These are phyloP conservation scores for Ptiloglossa arizonensis DNA, from an alignment of 1,140 invertebrate species.

Conservation along the genomic window DNA sequence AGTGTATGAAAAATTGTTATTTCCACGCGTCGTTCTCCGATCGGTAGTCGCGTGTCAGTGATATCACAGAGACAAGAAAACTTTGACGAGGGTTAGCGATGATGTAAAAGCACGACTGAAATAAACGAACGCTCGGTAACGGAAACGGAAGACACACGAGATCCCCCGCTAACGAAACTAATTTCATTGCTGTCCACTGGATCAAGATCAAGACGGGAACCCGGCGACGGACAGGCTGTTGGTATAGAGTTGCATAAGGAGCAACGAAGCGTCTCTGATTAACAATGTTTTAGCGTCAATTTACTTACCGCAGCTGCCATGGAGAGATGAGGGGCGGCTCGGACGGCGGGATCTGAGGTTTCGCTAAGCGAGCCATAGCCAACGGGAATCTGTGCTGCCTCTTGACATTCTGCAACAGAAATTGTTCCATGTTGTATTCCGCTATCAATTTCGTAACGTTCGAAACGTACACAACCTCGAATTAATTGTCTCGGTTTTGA, in stretches of 20 bases:
- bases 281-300: constrained; percentile 49
- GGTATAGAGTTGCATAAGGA: constrained; percentile 34
- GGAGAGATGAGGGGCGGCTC: constrained; percentile 67
- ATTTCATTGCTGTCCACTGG: constrained; percentile 40
- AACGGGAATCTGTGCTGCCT: constrained; percentile 60
- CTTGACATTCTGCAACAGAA: constrained; percentile 72
- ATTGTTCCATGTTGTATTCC: not conserved
- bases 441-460: not conserved
- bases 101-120: not conserved
- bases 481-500: too few species aligned
- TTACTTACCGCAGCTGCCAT: constrained; percentile 77
- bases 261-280: constrained; percentile 38
- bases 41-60: not conserved
- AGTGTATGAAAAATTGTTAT: too few species aligned
- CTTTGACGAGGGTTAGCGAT: constrained; percentile 39
- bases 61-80: not conserved
- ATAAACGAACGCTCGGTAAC: constrained; percentile 8
- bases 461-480: not conserved
- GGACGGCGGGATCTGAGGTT: constrained; percentile 62
- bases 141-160: constrained; percentile 7
- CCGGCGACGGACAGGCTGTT: constrained; percentile 5
- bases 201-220: constrained; percentile 35
- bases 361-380: constrained; percentile 74
- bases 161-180: constrained; percentile 41
- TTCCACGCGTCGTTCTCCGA: too few species aligned